Conservation (phyloP, 2,113 vertebrate genomes). For the Myotis brandtii region DNA sequence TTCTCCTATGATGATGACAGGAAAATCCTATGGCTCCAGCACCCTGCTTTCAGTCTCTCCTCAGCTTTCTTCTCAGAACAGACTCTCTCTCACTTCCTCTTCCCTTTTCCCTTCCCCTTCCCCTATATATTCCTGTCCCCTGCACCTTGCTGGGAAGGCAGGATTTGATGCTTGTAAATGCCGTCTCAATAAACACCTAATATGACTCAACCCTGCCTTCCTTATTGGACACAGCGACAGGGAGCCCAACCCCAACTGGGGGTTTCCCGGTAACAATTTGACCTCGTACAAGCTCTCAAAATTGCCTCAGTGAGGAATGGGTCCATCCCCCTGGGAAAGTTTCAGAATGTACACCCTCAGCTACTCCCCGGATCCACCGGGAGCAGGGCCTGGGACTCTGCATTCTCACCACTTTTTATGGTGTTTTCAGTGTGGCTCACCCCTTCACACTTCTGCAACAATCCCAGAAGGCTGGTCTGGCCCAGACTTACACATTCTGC, state of each 20-base stretch:
- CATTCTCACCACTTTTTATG: background rate
- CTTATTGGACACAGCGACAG: no score
- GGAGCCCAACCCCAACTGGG: no score
- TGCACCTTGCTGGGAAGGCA: no score
- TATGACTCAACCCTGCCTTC: no score
- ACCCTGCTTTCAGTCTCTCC: background rate
- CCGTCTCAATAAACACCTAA: no score
- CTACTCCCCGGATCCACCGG: background rate
- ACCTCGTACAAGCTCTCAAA: background rate
- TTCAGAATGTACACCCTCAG: background rate
- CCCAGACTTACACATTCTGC: fast-evolving
- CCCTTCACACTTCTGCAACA: background rate
- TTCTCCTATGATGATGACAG: background rate
- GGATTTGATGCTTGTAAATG: no score
- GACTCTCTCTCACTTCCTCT: background rate
- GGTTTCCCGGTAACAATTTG: no score
- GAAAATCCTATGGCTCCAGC: background rate
- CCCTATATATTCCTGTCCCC: no score
- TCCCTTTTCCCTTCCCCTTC: background rate
- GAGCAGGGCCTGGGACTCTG: background rate
- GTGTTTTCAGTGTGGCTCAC: background rate
- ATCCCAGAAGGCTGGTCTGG: background rate
- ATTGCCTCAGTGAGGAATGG: background rate
- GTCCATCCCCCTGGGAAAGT: background rate
- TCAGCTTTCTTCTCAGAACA: background rate